Evolutionary conservation across 2,797 vertebrate species (phyloP).

Genomic region (Tragopan temminckii): DNA sequence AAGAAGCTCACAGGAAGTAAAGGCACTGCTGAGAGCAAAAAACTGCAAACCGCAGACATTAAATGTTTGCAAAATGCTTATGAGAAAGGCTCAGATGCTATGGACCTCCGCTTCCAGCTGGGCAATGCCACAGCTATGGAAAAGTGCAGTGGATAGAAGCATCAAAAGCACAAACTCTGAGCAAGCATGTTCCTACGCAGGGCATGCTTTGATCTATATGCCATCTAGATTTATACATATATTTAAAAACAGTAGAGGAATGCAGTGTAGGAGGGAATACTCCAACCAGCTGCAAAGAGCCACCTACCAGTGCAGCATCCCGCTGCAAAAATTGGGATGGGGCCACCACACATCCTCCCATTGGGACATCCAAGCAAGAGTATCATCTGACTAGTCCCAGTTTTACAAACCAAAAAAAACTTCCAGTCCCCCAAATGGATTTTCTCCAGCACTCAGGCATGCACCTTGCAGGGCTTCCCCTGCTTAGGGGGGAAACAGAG

Average conservation of each 20-base stretch:
- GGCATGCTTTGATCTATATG: accelerated
- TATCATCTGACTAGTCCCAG: not conserved
- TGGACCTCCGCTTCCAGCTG: not conserved
- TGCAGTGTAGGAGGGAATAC: not conserved
- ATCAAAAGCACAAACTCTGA: not conserved
- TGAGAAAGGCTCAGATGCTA: accelerated
- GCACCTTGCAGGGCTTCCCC: accelerated
- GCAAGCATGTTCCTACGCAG: not conserved
- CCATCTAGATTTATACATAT: accelerated
- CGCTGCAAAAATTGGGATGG: accelerated
- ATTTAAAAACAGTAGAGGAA: not conserved
- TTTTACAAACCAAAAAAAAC: not conserved
- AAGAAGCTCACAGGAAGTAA: not conserved
- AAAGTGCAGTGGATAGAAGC: not conserved
- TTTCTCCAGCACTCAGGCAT: accelerated
- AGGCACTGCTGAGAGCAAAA: not conserved
- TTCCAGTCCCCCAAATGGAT: not conserved
- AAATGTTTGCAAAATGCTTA: accelerated
- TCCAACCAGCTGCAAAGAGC: accelerated
- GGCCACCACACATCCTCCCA: not conserved
- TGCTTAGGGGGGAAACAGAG: accelerated
- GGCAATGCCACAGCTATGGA: not conserved
- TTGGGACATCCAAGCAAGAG: not conserved
- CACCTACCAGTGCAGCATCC: not conserved
- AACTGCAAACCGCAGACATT: accelerated